A percentile compares a stretch with the other conserved stretches of the same genome.
phyloP scores from a whole-genome alignment of 2,797 vertebrate genomes.

The Taeniopygia guttata region DNA sequence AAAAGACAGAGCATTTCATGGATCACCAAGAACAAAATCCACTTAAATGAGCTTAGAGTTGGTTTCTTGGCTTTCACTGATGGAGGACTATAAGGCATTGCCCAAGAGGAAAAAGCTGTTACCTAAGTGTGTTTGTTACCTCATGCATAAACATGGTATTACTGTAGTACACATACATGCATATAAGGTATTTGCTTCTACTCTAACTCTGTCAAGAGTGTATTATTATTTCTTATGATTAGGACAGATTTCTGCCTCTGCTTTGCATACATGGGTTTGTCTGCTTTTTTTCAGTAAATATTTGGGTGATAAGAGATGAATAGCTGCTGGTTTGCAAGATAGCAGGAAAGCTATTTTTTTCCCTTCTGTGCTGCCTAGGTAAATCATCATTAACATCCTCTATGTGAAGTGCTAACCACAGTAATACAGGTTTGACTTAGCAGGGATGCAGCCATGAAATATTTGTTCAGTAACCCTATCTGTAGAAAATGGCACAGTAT shows the following conservation, averaged over 20 bases:
- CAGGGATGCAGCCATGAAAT: conserved; percentile 46
- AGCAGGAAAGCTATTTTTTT: conserved; percentile 21
- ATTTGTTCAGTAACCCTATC: conserved; percentile 52
- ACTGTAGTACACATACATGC: conserved; percentile 71
- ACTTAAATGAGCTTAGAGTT: conserved; percentile 91
- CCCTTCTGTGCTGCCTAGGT: conserved; percentile 40
- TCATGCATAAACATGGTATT: conserved; percentile 81
- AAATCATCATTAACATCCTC: conserved; percentile 54
- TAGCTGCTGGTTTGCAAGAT: background rate
- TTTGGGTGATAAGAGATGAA: conserved; percentile 15
- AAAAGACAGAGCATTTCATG: conserved; percentile 94
- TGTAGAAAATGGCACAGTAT: conserved; percentile 65
- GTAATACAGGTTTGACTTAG: conserved; percentile 42
- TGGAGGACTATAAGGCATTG: conserved; percentile 78
- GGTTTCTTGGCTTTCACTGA: conserved; percentile 82
- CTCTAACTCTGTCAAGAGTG: conserved; percentile 63
- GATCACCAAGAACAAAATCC: conserved; percentile 92
- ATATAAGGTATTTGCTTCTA: conserved; percentile 15
- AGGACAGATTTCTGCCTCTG: conserved; percentile 8
- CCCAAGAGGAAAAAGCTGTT: conserved; percentile 82
- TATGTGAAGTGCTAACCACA: conserved; percentile 53
- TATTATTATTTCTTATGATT: conserved; percentile 24
- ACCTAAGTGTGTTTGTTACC: conserved; percentile 78
- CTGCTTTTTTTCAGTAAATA: background rate
- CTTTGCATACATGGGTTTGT: background rate